Evolutionary conservation across 1,140 invertebrate species (phyloP).

Genomic region (Drosophila ohnishii): DNA sequence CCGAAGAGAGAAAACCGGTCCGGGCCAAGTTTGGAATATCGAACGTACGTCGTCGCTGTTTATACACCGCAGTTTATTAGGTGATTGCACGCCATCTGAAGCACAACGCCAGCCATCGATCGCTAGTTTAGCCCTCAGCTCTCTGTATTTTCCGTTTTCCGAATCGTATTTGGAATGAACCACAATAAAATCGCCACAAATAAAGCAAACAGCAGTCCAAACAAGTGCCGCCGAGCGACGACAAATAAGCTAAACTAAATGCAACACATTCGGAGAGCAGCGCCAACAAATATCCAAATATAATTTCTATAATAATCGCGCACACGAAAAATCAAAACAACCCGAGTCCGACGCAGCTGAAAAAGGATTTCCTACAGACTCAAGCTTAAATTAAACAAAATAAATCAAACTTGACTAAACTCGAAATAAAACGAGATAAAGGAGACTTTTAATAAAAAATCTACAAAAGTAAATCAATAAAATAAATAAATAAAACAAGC

Average conservation of each 20-base stretch:
- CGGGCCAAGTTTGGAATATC: conserved; percentile 69
- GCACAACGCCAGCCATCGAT: conserved; percentile 79
- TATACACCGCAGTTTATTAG: conserved; percentile 74
- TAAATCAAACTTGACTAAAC: conserved; percentile 14
- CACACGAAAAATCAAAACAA: conserved; percentile 43
- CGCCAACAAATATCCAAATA: conserved; percentile 30
- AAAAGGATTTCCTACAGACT: conserved; percentile 22
- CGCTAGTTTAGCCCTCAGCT: conserved; percentile 67
- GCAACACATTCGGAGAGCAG: conserved; percentile 21
- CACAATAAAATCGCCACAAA: conserved; percentile 58
- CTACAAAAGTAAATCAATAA: background rate
- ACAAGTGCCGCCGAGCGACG: conserved; percentile 51
- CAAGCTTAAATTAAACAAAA: conserved; percentile 15
- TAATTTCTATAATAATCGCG: conserved; percentile 41
- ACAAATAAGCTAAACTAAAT: conserved; percentile 55
- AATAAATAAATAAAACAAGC: too few relatives aligned
- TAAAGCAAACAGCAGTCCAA: conserved; percentile 57
- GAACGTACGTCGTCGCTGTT: conserved; percentile 53
- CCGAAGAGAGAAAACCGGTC: conserved; percentile 54
- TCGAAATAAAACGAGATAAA: background rate
- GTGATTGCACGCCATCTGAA: conserved; percentile 79
- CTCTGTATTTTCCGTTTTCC: conserved; percentile 34
- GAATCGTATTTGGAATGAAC: conserved; percentile 56
- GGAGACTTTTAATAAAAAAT: background rate
- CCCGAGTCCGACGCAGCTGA: conserved; percentile 36